Evolutionary conservation across 2,113 vertebrate species (phyloP).

Genomic region (Microcebus tavaratra): DNA sequence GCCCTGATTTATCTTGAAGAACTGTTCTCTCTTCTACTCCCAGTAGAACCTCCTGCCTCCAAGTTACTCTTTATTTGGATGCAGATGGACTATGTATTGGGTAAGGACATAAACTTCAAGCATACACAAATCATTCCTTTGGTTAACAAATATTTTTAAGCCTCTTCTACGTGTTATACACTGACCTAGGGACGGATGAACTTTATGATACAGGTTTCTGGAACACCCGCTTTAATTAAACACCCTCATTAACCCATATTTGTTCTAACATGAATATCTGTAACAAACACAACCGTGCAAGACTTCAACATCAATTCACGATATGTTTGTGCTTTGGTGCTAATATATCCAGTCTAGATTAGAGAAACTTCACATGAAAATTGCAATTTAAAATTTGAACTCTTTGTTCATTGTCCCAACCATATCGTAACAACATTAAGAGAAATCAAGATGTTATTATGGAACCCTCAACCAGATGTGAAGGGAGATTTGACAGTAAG

Average conservation of each 20-base stretch:
- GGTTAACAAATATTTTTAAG: neutral
- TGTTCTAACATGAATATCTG: neutral
- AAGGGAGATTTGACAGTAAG: neutral
- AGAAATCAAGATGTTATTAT: neutral
- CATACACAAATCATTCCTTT: neutral
- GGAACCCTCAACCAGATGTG: neutral
- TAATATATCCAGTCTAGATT: neutral
- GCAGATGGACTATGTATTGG: neutral
- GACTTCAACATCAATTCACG: neutral
- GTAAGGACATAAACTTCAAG: neutral
- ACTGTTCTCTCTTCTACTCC: neutral
- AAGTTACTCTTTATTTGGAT: neutral
- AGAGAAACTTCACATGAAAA: conserved; percentile 23
- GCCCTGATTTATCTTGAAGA: neutral
- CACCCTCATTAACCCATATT: neutral
- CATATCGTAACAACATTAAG: neutral
- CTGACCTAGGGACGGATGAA: neutral
- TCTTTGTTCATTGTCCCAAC: neutral
- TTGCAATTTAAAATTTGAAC: conserved; percentile 28
- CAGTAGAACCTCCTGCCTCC: neutral
- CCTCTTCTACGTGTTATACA: neutral
- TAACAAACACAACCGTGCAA: neutral
- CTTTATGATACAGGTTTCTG: neutral
- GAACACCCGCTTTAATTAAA: neutral
- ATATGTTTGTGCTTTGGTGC: neutral